Evolutionary conservation across 2,888 invertebrate genomes (phyloP).

Genomic region (Capitulum mitella): DNA sequence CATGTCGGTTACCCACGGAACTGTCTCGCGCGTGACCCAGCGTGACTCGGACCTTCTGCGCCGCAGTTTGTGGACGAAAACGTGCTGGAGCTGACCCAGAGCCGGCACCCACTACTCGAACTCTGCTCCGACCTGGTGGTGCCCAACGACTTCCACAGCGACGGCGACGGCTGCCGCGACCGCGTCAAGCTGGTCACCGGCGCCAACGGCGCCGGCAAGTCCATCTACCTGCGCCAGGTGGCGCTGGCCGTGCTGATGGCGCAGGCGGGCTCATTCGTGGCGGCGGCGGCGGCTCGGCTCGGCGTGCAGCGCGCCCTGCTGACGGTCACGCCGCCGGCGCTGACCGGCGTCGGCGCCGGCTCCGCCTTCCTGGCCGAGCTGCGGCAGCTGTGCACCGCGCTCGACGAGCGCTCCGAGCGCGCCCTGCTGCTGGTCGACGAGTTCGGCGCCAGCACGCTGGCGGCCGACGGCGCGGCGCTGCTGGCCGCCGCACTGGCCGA

Average conservation of each 20-base stretch:
- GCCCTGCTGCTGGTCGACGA: conserved; percentile 79
- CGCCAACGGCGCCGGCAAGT: conserved; percentile 86
- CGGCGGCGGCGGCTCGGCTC: background rate
- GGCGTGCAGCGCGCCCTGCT: background rate
- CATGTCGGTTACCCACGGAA: too few relatives aligned
- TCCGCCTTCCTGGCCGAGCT: conserved; percentile 80
- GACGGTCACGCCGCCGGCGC: background rate
- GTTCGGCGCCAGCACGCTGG: conserved; percentile 75
- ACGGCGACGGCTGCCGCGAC: conserved; percentile 46
- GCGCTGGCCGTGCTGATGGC: conserved; percentile 23
- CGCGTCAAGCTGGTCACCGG: conserved; percentile 73
- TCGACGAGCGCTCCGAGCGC: conserved; percentile 55
- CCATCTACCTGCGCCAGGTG: conserved; percentile 74
- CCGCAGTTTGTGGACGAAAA: conserved; percentile 46
- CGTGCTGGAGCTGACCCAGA: conserved; percentile 55
- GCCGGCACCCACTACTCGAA: conserved; percentile 69
- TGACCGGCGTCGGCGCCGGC: conserved; percentile 44
- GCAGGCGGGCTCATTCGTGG: conserved; percentile 11
- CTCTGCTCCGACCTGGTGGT: conserved; percentile 58
- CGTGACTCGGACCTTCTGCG: background rate
- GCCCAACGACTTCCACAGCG: conserved; percentile 61
- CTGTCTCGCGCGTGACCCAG: too few relatives aligned
- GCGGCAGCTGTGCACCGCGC: conserved; percentile 54
- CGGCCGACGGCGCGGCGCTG: conserved; percentile 65
- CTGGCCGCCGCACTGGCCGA: conserved; percentile 60